These are phyloP conservation scores for Geophilus truncorum DNA, from an alignment of 2,888 invertebrate genomes.

Conservation along the genomic window DNA sequence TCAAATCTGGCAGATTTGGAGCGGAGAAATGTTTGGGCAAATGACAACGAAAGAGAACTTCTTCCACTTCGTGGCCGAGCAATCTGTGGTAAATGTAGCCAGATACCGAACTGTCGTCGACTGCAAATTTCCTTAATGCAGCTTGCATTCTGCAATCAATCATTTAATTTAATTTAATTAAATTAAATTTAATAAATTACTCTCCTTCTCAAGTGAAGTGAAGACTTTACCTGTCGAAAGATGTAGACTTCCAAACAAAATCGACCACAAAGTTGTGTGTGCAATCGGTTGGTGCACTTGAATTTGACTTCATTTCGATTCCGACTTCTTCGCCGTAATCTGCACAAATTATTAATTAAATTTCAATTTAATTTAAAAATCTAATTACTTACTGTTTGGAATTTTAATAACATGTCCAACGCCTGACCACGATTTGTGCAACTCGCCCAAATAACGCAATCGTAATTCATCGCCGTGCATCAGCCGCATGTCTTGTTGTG, in stretches of 20 bases:
- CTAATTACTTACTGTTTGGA: conserved; percentile 52
- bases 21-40: conserved; percentile 96
- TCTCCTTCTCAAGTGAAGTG: too few species aligned
- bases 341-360: conserved; percentile 39
- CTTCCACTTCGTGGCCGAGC: conserved; percentile 89
- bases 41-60: conserved; percentile 82
- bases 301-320: conserved; percentile 86
- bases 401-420: conserved; percentile 90
- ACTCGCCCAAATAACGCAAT: conserved; percentile 84
- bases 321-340: conserved; percentile 97
- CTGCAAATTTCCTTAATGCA: conserved; percentile 89
- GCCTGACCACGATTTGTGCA: conserved; percentile 94
- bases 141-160: conserved; percentile 73
- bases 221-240: conserved; percentile 73
- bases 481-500: conserved; percentile 78
- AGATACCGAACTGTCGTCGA: conserved; percentile 93
- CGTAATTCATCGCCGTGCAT: conserved; percentile 98
- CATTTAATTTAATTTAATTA: not conserved
- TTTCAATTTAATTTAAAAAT: not conserved
- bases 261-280: conserved; percentile 95
- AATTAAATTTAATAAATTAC: not conserved
- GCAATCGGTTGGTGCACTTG: conserved; percentile 88
- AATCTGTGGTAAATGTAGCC: conserved; percentile 96
- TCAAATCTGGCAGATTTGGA: conserved; percentile 94
- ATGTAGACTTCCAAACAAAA: conserved; percentile 98